These are phyloP conservation scores for Girardinichthys multiradiatus DNA, from an alignment of 2,113 vertebrate species.

Conservation along the genomic window DNA sequence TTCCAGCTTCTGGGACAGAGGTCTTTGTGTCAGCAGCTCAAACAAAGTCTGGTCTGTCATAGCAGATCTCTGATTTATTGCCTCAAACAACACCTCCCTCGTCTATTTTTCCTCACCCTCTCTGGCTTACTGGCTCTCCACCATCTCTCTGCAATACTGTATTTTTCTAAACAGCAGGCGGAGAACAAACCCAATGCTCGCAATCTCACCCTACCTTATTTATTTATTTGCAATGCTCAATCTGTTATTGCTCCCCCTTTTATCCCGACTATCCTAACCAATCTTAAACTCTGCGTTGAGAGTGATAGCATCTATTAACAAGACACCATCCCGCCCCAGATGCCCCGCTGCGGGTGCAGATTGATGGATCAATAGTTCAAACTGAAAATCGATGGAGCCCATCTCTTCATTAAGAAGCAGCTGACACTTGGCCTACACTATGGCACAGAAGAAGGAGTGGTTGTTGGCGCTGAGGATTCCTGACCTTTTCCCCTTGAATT, in stretches of 20 bases:
- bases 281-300: constrained; percentile 18
- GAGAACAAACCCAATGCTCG: constrained; percentile 34
- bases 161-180: neutral
- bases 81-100: constrained; percentile 40
- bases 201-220: constrained; percentile 2
- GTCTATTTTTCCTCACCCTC: constrained; percentile 17
- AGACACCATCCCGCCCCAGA: constrained; percentile 21
- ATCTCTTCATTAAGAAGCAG: constrained; percentile 56
- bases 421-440: constrained; percentile 35
- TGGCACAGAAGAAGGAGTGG: constrained; percentile 7
- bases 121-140: constrained; percentile 27
- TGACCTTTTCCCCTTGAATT: constrained; percentile 25
- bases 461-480: constrained; percentile 25
- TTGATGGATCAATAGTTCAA: constrained; percentile 62
- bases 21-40: constrained; percentile 42
- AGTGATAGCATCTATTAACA: constrained; percentile 48
- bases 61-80: constrained; percentile 47
- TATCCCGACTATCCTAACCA: neutral
- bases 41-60: constrained; percentile 53
- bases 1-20: constrained; percentile 14
- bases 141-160: neutral
- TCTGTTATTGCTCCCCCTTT: constrained; percentile 8
- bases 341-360: constrained; percentile 22
- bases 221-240: neutral
- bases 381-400: constrained; percentile 61